phyloP scores from a whole-genome alignment of 2,888 invertebrate species.

The Eristalis intricaria region DNA sequence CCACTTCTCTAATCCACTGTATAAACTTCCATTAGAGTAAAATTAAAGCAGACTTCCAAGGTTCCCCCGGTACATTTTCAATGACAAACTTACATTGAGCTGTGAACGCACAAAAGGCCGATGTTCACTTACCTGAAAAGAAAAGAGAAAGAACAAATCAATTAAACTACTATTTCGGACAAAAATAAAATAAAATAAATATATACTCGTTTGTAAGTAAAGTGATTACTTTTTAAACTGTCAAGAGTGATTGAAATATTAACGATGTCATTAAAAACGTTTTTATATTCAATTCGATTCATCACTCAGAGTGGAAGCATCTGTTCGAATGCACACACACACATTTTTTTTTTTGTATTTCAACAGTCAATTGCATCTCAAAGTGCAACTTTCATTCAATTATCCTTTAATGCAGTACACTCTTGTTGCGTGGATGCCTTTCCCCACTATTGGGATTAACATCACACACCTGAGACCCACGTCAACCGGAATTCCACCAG shows the following conservation, averaged over 20 bases:
- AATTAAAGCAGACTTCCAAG: no score
- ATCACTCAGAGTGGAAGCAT: background rate
- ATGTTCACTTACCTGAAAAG: background rate
- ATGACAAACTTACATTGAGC: background rate
- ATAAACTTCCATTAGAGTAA: no score
- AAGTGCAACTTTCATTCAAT: slow-evolving; percentile 11
- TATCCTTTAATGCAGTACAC: background rate
- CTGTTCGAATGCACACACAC: background rate
- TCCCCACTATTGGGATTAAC: background rate
- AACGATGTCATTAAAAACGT: background rate
- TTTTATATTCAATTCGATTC: background rate
- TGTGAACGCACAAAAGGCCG: background rate
- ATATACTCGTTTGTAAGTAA: background rate
- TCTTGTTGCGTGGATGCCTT: background rate
- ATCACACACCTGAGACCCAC: slow-evolving; percentile 20
- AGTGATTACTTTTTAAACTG: background rate
- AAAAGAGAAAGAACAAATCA: background rate
- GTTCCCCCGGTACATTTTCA: background rate
- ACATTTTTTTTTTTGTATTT: no score
- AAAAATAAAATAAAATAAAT: background rate
- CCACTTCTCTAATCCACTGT: no score
- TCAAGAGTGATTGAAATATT: background rate
- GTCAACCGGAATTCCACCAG: background rate
- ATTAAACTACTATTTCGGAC: background rate
- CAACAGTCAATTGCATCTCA: slow-evolving; percentile 20